phyloP scores from a whole-genome alignment of 1,140 invertebrate genomes.

The Harlomillsia oculata region DNA sequence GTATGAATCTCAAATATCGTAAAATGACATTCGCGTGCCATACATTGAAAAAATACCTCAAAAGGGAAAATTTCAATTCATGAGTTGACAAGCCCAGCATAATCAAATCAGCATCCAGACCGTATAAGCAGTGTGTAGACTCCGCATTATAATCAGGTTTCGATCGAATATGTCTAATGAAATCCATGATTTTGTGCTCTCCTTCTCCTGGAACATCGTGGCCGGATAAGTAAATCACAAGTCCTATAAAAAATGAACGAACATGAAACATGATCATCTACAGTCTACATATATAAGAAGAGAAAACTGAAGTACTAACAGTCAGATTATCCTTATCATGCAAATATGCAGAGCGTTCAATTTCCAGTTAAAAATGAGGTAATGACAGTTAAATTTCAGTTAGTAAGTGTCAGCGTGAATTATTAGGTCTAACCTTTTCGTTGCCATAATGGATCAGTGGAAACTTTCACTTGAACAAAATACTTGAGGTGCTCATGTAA shows the following conservation, averaged over 20 bases:
- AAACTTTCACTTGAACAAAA: slow-evolving; percentile 80
- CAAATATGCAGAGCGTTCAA: too few relatives aligned
- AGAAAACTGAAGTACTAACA: slow-evolving; percentile 39
- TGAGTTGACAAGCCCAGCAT: slow-evolving; percentile 88
- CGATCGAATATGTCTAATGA: slow-evolving; percentile 71
- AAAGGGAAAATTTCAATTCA: slow-evolving; percentile 46
- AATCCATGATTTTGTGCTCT: slow-evolving; percentile 98
- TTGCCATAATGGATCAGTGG: slow-evolving; percentile 47
- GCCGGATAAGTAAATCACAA: slow-evolving; percentile 60
- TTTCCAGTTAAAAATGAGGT: too few relatives aligned
- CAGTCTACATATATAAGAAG: slow-evolving; percentile 40
- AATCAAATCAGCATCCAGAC: slow-evolving; percentile 91
- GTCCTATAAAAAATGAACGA: slow-evolving; percentile 2
- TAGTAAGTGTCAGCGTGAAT: too few relatives aligned
- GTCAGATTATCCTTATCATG: too few relatives aligned
- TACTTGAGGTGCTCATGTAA: slow-evolving; percentile 76
- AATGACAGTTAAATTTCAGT: too few relatives aligned
- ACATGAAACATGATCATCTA: background rate
- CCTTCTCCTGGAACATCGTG: slow-evolving; percentile 91
- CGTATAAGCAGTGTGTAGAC: slow-evolving; percentile 88
- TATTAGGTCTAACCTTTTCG: too few relatives aligned
- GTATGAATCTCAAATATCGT: slow-evolving; percentile 34
- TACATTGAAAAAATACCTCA: slow-evolving; percentile 15
- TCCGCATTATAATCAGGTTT: slow-evolving; percentile 74
- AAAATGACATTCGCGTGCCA: slow-evolving; percentile 2